A percentile compares a stretch with the other conserved stretches of the same genome.
These are phyloP conservation scores for Fukomys damarensis DNA, from an alignment of 2,113 vertebrate genomes.

Conservation along the genomic window DNA sequence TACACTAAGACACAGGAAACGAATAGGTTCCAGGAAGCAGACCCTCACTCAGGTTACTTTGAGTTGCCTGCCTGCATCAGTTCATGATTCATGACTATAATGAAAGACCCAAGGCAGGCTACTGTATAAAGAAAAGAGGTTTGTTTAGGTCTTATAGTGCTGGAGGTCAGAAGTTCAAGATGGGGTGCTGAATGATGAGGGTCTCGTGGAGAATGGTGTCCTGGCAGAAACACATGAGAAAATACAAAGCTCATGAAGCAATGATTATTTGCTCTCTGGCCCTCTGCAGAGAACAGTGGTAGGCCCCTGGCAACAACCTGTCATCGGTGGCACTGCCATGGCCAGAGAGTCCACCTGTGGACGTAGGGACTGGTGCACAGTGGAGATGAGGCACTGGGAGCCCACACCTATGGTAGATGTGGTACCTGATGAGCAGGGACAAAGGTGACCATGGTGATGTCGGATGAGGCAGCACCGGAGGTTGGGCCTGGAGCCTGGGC, in stretches of 20 bases:
- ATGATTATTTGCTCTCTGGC: accelerated
- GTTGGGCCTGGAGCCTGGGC: not conserved
- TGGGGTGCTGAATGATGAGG: not conserved
- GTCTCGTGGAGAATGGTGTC: not conserved
- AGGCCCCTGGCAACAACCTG: accelerated
- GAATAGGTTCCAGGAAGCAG: not conserved
- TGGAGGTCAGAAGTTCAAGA: not conserved
- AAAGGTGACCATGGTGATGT: accelerated
- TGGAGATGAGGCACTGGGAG: not conserved
- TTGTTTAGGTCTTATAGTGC: not conserved
- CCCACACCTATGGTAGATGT: accelerated
- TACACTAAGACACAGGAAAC: accelerated
- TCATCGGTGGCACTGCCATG: accelerated
- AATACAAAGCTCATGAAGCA: not conserved
- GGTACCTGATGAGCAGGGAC: too few species aligned
- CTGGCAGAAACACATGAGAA: not conserved
- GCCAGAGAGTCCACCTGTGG: not conserved
- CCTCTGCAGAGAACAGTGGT: not conserved
- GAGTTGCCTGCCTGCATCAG: not conserved
- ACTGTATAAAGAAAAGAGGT: not conserved
- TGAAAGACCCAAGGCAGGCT: not conserved
- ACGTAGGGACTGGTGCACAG: accelerated
- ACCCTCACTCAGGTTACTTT: not conserved
- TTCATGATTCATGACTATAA: not conserved
- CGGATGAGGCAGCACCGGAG: not conserved